A percentile compares a stretch with the other conserved stretches of the same genome.
Evolutionary conservation across 2,797 vertebrate species (phyloP).

Genomic region (Sphaeramia orbicularis): DNA sequence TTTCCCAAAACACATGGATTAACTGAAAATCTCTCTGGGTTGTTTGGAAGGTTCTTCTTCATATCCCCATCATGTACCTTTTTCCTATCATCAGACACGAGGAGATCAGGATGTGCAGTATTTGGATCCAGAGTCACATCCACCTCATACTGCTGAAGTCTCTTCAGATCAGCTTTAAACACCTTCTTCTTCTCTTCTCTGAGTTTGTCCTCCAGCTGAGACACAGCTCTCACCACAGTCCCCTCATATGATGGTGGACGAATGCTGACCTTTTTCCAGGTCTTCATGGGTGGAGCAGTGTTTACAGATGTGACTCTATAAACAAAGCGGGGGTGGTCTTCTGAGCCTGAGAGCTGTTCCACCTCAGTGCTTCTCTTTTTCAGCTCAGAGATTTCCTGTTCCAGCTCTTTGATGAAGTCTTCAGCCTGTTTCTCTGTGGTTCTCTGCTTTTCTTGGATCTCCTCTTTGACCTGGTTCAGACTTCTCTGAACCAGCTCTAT

Average conservation of each 20-base stretch:
- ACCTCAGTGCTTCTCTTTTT: not conserved
- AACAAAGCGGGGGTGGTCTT: not conserved
- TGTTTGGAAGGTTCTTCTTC: not conserved
- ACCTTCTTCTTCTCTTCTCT: not conserved
- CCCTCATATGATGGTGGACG: no score
- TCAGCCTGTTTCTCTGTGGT: not conserved
- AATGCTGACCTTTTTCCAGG: no score
- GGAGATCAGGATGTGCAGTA: not conserved
- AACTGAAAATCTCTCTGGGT: not conserved
- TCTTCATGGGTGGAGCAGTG: no score
- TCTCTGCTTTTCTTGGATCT: no score
- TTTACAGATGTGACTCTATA: not conserved
- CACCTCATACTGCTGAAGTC: not conserved
- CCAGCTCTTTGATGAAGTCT: not conserved
- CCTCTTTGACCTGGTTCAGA: no score
- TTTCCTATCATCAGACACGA: slow-evolving; percentile 32
- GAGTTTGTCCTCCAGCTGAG: no score
- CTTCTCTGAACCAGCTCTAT: no score
- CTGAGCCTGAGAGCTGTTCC: not conserved
- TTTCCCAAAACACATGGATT: rapidly evolving
- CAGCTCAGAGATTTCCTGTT: slow-evolving; percentile 2
- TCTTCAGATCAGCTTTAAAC: not conserved
- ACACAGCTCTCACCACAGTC: no score
- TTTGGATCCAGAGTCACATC: slow-evolving; percentile 11
- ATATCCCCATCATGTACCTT: not conserved